phyloP scores from a whole-genome alignment of 1,140 invertebrate species.

The Scaptomyza graminum region DNA sequence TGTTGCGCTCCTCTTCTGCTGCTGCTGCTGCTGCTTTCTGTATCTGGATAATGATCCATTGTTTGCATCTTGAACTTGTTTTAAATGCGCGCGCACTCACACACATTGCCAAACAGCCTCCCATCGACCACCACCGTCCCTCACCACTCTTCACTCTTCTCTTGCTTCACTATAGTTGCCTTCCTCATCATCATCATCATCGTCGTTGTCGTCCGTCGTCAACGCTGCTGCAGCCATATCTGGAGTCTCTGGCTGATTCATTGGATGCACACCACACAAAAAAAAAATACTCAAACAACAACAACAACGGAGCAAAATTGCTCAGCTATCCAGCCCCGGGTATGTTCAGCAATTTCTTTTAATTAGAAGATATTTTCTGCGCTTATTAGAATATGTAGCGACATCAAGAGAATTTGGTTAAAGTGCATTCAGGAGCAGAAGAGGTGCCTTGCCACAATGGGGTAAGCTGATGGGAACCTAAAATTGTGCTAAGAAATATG shows the following conservation, averaged over 20 bases:
- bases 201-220: constrained; percentile 37
- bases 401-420: constrained; percentile 21
- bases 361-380: constrained; percentile 61
- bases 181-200: constrained; percentile 50
- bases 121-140: background rate
- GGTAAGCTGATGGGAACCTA: background rate
- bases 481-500: background rate
- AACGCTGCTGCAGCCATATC: constrained; percentile 50
- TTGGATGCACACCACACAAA: constrained; percentile 22
- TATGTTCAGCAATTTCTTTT: constrained; percentile 49
- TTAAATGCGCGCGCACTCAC: constrained; percentile 69
- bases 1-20: constrained; percentile 57
- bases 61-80: constrained; percentile 82
- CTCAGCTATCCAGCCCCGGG: constrained; percentile 30
- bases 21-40: constrained; percentile 41
- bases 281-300: no score
- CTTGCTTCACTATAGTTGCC: constrained; percentile 28
- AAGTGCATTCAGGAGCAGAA: constrained; percentile 15
- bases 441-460: constrained; percentile 2
- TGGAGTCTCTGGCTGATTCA: constrained; percentile 43
- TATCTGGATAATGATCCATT: constrained; percentile 79
- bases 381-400: constrained; percentile 57
- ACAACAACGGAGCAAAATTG: constrained; percentile 27
- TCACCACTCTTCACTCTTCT: background rate
- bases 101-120: constrained; percentile 20